Base-by-base conservation (phyloP, 64 coral and sea anemone species). In the Catalaphyllia jardinei region DNA sequence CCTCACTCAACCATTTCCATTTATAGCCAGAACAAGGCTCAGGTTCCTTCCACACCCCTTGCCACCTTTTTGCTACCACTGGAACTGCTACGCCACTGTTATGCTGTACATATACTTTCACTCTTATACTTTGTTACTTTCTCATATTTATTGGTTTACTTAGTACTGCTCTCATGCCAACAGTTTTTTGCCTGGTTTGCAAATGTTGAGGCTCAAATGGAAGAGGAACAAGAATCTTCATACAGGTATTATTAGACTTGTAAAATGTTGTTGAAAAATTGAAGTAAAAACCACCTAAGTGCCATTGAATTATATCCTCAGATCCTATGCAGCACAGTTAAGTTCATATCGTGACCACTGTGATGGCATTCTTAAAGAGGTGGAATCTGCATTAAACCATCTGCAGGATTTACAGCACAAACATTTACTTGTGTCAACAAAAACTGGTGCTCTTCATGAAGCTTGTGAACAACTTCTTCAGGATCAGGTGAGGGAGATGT, bases 181-280 rank as follows among this genome's bases (percentile, higher is more conserved):
- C 65, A 98, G 96, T 98, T 98, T 80, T 98, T 98, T 78, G 88
- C 96, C 33, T 98, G 96, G 96, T 98, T 98, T 95, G 96, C 96
- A 87, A 86, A 95, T 88, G 96, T 98, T 33, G 96, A 98, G 86
- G 88, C 84, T 88, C 90, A 98, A 33, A 98, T 98, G 96, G 96
- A 98, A 80, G 84, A 95, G 78, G 96, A 98, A 49, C 96, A 98
- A 78, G 96, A 98, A 80, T 94, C 93, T 8, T 98, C 96, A 4
- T 98, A 98, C 62, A 89, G 94, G 96, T 98, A 87, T n/a, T 35
- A 35, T 15, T 65, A n/a, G n/a, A n/a, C n/a, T n/a, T n/a, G n/a
- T n/a, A n/a, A n/a, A n/a, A n/a, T n/a, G n/a, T n/a, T n/a, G n/a
- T n/a, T n/a, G n/a, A n/a, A 28, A 11, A 69, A 69, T 69, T 69